Conservation (phyloP, 2,888 invertebrate genomes). For the Plebejus melissa region DNA sequence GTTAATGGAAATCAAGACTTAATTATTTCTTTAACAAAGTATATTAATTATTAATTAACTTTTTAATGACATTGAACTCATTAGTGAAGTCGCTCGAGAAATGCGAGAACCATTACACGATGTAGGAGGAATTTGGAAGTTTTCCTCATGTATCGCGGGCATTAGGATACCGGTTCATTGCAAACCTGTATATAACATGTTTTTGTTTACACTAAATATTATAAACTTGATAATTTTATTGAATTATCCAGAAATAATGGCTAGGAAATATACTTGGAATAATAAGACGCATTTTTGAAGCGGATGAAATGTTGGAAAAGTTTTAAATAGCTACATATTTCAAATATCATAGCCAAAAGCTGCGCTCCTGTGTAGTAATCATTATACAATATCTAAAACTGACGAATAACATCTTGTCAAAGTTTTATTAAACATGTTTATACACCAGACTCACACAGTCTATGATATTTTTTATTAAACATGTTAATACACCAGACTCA, state of each 20-base stretch:
- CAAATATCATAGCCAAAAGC: too few relatives aligned
- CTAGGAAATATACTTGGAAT: background rate
- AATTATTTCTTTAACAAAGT: background rate
- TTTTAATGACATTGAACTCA: slow-evolving; percentile 14
- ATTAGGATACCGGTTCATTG: background rate
- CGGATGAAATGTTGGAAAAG: background rate
- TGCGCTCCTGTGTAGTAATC: too few relatives aligned
- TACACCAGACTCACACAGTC: too few relatives aligned
- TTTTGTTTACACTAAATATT: background rate
- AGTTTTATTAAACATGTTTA: too few relatives aligned
- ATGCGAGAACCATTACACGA: slow-evolving; percentile 1
- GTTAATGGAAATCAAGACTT: background rate
- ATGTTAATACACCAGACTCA: too few relatives aligned
- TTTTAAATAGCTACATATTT: too few relatives aligned
- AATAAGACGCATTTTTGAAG: background rate
- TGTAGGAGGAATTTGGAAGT: slow-evolving; percentile 22
- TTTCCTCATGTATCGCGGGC: background rate
- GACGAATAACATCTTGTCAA: too few relatives aligned
- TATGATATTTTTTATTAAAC: too few relatives aligned
- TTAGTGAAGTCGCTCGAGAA: background rate
- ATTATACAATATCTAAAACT: too few relatives aligned
- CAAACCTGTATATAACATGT: background rate
- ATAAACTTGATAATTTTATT: background rate
- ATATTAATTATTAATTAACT: background rate
- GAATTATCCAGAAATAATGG: background rate